Conservation (phyloP, 2,797 vertebrate genomes). For the Bovichtus diacanthus region DNA sequence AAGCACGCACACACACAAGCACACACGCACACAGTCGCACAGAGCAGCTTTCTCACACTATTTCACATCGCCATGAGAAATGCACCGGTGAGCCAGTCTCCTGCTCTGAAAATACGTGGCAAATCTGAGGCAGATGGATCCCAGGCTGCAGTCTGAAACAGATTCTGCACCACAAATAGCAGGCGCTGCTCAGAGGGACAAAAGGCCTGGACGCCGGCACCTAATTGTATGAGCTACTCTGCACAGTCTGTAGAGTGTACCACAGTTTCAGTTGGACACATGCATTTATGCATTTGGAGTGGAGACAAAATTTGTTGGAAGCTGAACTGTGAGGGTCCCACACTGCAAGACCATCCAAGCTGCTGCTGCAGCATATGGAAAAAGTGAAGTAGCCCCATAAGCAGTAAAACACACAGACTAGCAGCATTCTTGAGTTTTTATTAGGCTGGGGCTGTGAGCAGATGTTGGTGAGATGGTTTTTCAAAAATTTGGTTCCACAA, state of each 20-base stretch:
- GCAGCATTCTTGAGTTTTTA: slow-evolving; percentile 77
- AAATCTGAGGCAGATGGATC: slow-evolving; percentile 74
- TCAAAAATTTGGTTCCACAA: slow-evolving; percentile 37
- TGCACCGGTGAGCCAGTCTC: slow-evolving; percentile 60
- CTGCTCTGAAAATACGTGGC: slow-evolving; percentile 71
- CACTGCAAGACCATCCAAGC: slow-evolving; percentile 45
- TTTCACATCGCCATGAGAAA: slow-evolving; percentile 79
- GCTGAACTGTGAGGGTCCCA: slow-evolving; percentile 35
- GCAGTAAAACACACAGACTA: slow-evolving; percentile 67
- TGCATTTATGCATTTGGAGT: slow-evolving; percentile 50
- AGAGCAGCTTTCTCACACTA: slow-evolving; percentile 63
- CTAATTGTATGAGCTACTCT: slow-evolving; percentile 8
- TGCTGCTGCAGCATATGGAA: slow-evolving; percentile 72
- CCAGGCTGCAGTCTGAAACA: slow-evolving; percentile 58
- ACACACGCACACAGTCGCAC: slow-evolving; percentile 6
- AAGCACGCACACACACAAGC: slow-evolving; percentile 37
- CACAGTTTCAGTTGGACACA: slow-evolving; percentile 20
- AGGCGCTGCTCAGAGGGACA: slow-evolving; percentile 38
- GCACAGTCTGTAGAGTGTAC: slow-evolving; percentile 9
- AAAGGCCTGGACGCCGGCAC: slow-evolving; percentile 31
- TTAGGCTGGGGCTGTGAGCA: slow-evolving; percentile 67
- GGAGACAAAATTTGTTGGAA: slow-evolving; percentile 13
- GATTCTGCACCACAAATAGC: slow-evolving; percentile 52
- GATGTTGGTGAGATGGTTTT: slow-evolving; percentile 65
- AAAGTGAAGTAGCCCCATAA: slow-evolving; percentile 75